These are phyloP conservation scores for Cinclus cinclus DNA, from an alignment of 2,113 vertebrate genomes.

Conservation along the genomic window DNA sequence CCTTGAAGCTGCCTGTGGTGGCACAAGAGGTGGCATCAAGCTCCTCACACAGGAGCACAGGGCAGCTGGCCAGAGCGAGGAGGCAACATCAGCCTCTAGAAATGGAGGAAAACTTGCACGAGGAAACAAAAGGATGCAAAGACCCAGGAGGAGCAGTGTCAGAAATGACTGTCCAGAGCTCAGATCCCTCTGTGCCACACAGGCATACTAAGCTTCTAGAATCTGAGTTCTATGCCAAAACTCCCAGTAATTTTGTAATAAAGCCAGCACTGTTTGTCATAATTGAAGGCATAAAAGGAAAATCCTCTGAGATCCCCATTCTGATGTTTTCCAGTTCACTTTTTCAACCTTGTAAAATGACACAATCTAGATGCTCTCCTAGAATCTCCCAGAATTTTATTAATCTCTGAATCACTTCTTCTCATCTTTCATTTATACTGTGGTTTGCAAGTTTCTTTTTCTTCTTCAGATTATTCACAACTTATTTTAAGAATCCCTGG, in stretches of 20 bases:
- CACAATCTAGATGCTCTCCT: neutral
- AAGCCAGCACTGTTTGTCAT: neutral
- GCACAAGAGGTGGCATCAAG: neutral
- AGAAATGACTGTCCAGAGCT: neutral
- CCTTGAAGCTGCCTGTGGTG: neutral
- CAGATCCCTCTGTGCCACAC: neutral
- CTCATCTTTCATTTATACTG: neutral
- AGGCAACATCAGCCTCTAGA: neutral
- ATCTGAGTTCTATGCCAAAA: neutral
- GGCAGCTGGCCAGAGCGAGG: neutral
- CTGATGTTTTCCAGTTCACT: neutral
- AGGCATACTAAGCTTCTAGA: neutral
- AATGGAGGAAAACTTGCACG: accelerated
- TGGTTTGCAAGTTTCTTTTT: neutral
- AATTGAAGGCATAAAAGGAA: neutral
- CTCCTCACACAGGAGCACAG: accelerated
- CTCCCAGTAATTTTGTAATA: neutral
- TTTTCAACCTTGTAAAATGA: neutral
- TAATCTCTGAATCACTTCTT: neutral
- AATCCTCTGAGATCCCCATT: neutral
- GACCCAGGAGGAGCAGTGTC: neutral
- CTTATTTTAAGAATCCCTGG: neutral
- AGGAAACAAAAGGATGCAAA: neutral
- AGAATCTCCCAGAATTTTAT: neutral
- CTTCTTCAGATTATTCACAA: neutral